Percentiles rank a stretch among this genome's conserved stretches.
phyloP scores from a whole-genome alignment of 1,140 invertebrate species.

The Aphaenogaster ashmeadi region DNA sequence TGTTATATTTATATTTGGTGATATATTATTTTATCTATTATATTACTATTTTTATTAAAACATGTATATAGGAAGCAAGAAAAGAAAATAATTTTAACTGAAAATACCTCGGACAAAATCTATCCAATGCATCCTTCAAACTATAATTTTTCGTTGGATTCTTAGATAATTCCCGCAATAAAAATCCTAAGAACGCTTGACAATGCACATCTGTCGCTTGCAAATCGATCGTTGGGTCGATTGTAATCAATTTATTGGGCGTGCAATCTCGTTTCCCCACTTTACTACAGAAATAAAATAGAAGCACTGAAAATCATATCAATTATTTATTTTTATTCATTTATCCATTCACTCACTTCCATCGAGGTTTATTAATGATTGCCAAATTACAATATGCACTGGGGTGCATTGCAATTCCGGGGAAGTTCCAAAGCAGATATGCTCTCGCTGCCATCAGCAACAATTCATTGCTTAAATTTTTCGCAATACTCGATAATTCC shows the following conservation, averaged over 20 bases:
- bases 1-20: neutral
- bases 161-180: conserved; percentile 76
- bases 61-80: neutral
- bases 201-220: conserved; percentile 78
- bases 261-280: conserved; percentile 24
- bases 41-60: conserved; percentile 26
- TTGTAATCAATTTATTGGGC: conserved; percentile 57
- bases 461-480: conserved; percentile 63
- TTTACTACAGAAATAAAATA: conserved; percentile 42
- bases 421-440: conserved; percentile 79
- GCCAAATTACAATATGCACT: conserved; percentile 64
- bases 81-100: neutral
- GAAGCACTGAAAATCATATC: neutral
- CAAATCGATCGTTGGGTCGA: conserved; percentile 74
- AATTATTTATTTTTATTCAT: conserved; percentile 9
- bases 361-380: conserved; percentile 52
- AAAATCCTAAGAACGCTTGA: conserved; percentile 78
- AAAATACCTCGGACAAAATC: conserved; percentile 77
- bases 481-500: conserved; percentile 66
- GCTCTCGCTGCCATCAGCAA: conserved; percentile 79
- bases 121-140: conserved; percentile 60
- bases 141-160: conserved; percentile 45
- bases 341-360: conserved; percentile 60
- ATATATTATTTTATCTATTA: neutral
- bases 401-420: conserved; percentile 78